phyloP scores from a whole-genome alignment of 2,888 invertebrate species.

The Orthosia incerta region DNA sequence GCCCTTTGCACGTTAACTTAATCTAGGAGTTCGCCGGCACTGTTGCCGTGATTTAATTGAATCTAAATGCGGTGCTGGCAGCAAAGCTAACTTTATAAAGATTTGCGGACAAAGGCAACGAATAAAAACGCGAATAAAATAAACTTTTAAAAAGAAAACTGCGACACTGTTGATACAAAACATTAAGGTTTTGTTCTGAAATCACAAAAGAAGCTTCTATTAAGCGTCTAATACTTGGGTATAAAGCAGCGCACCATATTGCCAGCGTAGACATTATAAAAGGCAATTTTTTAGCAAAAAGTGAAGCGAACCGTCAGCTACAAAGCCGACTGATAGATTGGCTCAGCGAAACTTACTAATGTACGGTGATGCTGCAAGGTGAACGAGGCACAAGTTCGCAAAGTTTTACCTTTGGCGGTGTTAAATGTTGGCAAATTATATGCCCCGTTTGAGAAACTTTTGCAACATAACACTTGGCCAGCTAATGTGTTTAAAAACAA shows the following conservation, averaged over 20 bases:
- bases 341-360: constrained; percentile 61
- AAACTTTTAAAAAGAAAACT: constrained; percentile 22
- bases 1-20: constrained; percentile 57
- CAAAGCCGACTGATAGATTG: constrained; percentile 66
- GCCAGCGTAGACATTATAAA: constrained; percentile 35
- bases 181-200: constrained; percentile 26
- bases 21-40: constrained; percentile 13
- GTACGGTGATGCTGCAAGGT: constrained; percentile 63
- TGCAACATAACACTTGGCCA: constrained; percentile 36
- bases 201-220: constrained; percentile 35
- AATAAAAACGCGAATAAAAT: constrained; percentile 14
- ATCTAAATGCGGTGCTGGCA: constrained; percentile 1
- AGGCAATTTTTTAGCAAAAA: constrained; percentile 54
- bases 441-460: constrained; percentile 53
- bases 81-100: constrained; percentile 14
- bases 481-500: constrained; percentile 33
- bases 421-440: constrained; percentile 62
- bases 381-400: constrained; percentile 42
- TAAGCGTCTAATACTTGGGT: constrained; percentile 24
- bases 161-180: constrained; percentile 33
- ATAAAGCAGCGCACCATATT: constrained; percentile 29
- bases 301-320: constrained; percentile 48
- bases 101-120: constrained; percentile 14
- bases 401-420: constrained; percentile 61
- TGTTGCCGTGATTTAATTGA: constrained; percentile 38